phyloP scores from a whole-genome alignment of 2,888 invertebrate species.

The Corbicula japonica region DNA sequence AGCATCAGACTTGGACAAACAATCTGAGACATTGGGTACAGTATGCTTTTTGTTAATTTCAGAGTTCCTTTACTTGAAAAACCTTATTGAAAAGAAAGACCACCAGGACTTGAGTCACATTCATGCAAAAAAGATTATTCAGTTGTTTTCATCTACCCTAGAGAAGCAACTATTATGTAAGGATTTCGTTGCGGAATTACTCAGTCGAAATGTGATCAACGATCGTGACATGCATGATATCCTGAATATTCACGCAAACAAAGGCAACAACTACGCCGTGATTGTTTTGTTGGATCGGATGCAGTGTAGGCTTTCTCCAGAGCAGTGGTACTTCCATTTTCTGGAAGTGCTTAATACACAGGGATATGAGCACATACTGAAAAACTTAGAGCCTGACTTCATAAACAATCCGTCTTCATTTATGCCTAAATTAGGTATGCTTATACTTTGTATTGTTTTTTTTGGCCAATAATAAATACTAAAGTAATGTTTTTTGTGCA shows the following conservation, averaged over 20 bases:
- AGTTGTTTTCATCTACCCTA: constrained; percentile 14
- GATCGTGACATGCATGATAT: constrained; percentile 21
- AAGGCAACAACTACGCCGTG: constrained; percentile 7
- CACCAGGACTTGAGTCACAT: background rate
- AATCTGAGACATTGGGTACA: background rate
- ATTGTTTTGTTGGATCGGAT: constrained; percentile 27
- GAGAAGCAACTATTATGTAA: background rate
- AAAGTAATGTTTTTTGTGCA: background rate
- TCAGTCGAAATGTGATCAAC: background rate
- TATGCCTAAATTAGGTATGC: constrained; percentile 15
- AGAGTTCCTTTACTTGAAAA: background rate
- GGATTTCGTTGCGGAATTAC: constrained; percentile 6
- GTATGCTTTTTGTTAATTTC: background rate
- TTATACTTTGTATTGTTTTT: background rate
- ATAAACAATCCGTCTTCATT: constrained; percentile 1
- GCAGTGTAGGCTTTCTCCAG: constrained; percentile 27
- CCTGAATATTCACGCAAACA: background rate
- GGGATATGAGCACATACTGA: background rate
- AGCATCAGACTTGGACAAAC: no score
- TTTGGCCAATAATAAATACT: background rate
- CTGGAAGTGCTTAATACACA: constrained; percentile 8
- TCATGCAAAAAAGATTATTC: constrained; percentile 7
- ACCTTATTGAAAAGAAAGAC: background rate
- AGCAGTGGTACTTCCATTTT: constrained; percentile 29
- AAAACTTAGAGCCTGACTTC: constrained; percentile 26